These are phyloP conservation scores for Lepidurus couesii DNA, from an alignment of 1,140 invertebrate genomes.

Conservation along the genomic window DNA sequence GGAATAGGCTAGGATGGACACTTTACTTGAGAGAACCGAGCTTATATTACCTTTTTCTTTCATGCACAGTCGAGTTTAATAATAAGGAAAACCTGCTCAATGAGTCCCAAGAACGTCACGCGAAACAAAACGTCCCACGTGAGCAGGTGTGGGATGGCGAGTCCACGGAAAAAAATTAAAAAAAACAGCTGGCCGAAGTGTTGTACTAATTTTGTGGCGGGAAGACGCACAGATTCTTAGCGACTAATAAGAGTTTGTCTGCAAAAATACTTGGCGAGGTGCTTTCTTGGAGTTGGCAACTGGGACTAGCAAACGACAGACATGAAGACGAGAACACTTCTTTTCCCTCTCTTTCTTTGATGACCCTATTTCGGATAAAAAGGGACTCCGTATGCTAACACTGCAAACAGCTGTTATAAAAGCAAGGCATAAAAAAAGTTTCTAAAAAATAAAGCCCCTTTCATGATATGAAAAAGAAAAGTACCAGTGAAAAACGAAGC, in stretches of 20 bases:
- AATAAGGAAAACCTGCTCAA: conserved; percentile 3
- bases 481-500: not conserved
- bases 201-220: not conserved
- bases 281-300: not conserved
- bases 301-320: not conserved
- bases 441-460: not conserved
- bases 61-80: not conserved
- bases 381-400: not conserved
- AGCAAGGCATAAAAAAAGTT: not conserved
- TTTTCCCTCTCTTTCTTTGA: not conserved
- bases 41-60: not conserved
- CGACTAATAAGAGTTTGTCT: conserved; percentile 3
- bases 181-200: too few relatives aligned
- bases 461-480: not conserved
- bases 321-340: not conserved
- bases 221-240: not conserved
- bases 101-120: not conserved
- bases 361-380: conserved; percentile 17
- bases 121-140: not conserved
- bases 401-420: conserved; percentile 1
- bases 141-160: not conserved
- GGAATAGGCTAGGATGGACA: not conserved
- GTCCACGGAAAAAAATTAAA: not conserved
- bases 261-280: conserved; percentile 21
- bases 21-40: not conserved